A percentile compares a stretch with the other conserved stretches of the same genome.
These are phyloP conservation scores for Platygyra sinensis DNA, from an alignment of 64 coral and sea anemone genomes.

Conservation along the genomic window DNA sequence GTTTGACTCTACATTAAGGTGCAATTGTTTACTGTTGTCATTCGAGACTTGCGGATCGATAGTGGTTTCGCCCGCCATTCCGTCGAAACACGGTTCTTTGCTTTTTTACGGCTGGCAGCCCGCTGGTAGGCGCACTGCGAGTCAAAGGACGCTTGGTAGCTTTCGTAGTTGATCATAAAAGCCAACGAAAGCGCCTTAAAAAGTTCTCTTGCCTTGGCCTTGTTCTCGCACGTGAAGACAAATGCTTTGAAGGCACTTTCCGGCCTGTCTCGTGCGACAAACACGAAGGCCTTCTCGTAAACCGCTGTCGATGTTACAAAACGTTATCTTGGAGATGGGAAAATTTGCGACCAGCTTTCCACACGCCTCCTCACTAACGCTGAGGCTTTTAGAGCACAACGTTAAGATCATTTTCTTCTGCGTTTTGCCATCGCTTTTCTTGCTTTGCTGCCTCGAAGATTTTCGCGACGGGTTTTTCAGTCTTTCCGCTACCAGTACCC, in stretches of 20 bases:
- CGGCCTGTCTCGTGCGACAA: conserved; percentile 71
- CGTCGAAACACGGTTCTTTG: not conserved
- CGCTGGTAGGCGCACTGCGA: conserved; percentile 16
- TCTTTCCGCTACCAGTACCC: conserved; percentile 89
- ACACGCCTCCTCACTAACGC: conserved; percentile 51
- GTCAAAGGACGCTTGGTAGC: conserved; percentile 61
- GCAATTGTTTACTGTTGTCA: not conserved
- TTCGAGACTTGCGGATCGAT: not conserved
- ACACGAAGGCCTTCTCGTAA: conserved; percentile 82
- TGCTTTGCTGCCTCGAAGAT: conserved; percentile 72
- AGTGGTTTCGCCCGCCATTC: not conserved
- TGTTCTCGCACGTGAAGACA: conserved; percentile 84
- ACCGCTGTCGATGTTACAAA: conserved; percentile 76
- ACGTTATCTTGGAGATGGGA: conserved; percentile 82
- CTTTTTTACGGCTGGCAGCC: not conserved
- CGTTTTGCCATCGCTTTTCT: conserved; percentile 61
- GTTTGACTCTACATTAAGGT: not conserved
- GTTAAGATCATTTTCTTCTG: conserved; percentile 79
- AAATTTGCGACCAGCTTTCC: conserved; percentile 81
- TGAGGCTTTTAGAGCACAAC: conserved; percentile 71
- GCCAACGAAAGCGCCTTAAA: conserved; percentile 84
- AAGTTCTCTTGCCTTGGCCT: conserved; percentile 74
- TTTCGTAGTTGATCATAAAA: conserved; percentile 84
- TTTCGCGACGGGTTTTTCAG: conserved; percentile 66
- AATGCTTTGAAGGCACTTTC: conserved; percentile 87